Conservation (phyloP, 2,888 invertebrate genomes). For the Phyto melanocephala region DNA sequence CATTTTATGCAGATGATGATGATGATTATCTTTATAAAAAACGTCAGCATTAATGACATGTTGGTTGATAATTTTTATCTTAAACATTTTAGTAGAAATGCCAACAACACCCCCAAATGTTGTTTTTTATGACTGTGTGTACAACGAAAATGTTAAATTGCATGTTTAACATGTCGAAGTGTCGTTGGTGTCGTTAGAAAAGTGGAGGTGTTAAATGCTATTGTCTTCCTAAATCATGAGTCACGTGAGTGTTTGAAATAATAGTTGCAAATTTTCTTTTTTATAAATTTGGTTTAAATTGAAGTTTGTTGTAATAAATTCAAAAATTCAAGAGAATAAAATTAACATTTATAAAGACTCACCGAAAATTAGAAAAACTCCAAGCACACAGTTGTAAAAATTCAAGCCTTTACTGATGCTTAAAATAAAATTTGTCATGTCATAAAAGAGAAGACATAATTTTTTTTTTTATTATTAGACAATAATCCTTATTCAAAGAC, state of each 20-base stretch:
- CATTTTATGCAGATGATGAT: constrained; percentile 29
- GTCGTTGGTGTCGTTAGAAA: neutral
- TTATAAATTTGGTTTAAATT: neutral
- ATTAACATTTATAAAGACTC: neutral
- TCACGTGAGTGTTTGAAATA: constrained; percentile 36
- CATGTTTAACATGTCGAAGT: constrained; percentile 28
- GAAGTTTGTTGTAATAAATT: neutral
- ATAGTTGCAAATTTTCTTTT: constrained; percentile 26
- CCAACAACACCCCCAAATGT: constrained; percentile 34
- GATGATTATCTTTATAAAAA: constrained; percentile 23
- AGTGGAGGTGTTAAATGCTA: constrained; percentile 53
- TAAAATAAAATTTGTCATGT: too few species aligned
- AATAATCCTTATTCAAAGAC: too few species aligned
- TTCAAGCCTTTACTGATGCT: too few species aligned
- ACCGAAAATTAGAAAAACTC: too few species aligned
- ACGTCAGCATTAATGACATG: constrained; percentile 1
- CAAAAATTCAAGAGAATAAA: neutral
- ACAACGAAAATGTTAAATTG: constrained; percentile 1
- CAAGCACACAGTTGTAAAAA: too few species aligned
- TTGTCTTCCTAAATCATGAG: constrained; percentile 32
- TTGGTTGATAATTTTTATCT: neutral
- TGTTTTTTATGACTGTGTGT: neutral
- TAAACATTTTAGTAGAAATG: neutral
- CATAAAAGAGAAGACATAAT: too few species aligned
- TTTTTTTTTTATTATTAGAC: too few species aligned